Conservation (phyloP, 1,140 invertebrate species). For the Drosophila gunungcola region DNA sequence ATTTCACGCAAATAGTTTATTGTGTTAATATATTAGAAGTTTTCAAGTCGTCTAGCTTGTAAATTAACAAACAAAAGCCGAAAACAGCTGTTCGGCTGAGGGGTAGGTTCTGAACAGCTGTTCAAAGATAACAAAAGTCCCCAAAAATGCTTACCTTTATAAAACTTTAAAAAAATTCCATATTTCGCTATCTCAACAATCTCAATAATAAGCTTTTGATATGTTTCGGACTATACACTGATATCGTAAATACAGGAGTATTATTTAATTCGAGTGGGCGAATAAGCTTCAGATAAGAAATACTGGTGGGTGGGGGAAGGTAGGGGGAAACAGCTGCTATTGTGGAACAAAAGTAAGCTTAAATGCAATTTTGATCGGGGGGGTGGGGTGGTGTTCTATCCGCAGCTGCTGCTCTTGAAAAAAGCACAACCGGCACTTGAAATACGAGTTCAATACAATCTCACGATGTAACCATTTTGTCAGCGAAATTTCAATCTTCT, state of each 20-base stretch:
- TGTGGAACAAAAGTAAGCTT: slow-evolving; percentile 7
- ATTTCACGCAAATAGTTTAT: not conserved
- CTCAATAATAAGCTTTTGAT: too few species aligned
- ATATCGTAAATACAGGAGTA: too few species aligned
- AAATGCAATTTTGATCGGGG: slow-evolving; percentile 9
- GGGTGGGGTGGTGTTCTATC: not conserved
- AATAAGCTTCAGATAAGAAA: not conserved
- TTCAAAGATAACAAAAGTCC: not conserved
- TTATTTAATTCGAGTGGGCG: not conserved
- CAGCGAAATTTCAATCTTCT: not conserved
- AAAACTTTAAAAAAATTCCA: not conserved
- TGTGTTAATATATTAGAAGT: not conserved
- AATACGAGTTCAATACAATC: not conserved
- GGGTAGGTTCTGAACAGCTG: slow-evolving; percentile 3
- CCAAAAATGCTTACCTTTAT: not conserved
- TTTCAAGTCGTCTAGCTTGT: not conserved
- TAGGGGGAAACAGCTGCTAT: slow-evolving; percentile 9
- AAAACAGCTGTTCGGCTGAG: slow-evolving; percentile 11
- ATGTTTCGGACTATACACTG: not conserved
- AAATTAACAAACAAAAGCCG: not conserved
- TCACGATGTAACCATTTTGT: slow-evolving; percentile 1
- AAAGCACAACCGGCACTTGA: too few species aligned
- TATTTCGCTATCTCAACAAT: not conserved
- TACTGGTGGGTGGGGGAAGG: not conserved
- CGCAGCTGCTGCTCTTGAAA: not conserved